phyloP scores from a whole-genome alignment of 2,888 invertebrate genomes.

The Folsomia candida region DNA sequence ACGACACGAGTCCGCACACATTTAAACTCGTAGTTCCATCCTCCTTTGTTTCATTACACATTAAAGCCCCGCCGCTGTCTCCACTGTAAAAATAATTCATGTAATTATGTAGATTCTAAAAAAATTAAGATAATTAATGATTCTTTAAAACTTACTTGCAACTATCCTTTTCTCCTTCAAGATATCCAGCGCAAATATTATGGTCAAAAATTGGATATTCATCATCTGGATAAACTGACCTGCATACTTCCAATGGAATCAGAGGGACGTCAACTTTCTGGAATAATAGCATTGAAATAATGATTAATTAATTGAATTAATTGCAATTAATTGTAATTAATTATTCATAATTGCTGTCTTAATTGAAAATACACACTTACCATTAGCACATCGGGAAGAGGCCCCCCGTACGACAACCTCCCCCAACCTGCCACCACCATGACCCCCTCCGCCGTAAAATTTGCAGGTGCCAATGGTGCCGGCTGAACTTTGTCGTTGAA shows the following conservation, averaged over 20 bases:
- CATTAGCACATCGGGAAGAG: constrained; percentile 1
- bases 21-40: not conserved
- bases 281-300: too few species aligned
- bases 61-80: not conserved
- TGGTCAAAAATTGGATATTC: constrained; percentile 7
- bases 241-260: not conserved
- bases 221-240: not conserved
- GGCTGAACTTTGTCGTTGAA: constrained; percentile 1
- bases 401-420: not conserved
- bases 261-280: constrained; percentile 6
- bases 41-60: not conserved
- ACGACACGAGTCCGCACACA: not conserved
- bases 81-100: not conserved
- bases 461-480: not conserved
- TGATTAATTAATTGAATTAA: too few species aligned
- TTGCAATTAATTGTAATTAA: too few species aligned
- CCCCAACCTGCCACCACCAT: constrained; percentile 9
- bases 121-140: not conserved
- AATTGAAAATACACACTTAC: too few species aligned
- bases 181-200: constrained; percentile 14
- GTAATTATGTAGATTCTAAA: not conserved
- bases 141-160: not conserved
- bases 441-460: not conserved
- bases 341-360: too few species aligned
- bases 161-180: not conserved